Base-by-base conservation (phyloP, 2,797 vertebrate genomes). In the Coregonus ussuriensis region DNA sequence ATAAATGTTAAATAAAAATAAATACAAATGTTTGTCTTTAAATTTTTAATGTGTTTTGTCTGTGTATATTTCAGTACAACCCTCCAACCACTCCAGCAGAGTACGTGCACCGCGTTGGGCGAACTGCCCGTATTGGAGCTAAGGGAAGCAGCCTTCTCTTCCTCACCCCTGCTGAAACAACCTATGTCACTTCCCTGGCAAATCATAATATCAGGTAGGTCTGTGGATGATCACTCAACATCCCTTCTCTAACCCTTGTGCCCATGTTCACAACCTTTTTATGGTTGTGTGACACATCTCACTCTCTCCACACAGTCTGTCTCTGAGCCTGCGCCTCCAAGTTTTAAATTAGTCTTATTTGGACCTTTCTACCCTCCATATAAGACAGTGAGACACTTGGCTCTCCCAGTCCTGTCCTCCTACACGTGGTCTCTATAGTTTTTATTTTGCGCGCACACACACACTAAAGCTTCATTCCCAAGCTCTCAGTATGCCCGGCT, bases 141-240 rank as follows among this genome's bases (percentile, higher is more conserved):
- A 85, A 14, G 74, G 98, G 98, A 84, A 96, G 85, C 93, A 95
- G 97, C 90, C 93, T 99, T 90, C 95, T 99, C 82, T 94, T 99
- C 89, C 95, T 99, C 88, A 95, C 94, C 0, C 97, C 98, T 6
- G 95, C 96, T 0, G 98, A 99, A 93, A 95, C 93, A 0, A 92
- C 88, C 92, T 99, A 96, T 91, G 88, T 98, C 90, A 91, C 89
- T 69, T 94, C 94, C 80, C 90, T 99, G 93, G 96, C 96, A 93
- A 95, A 94, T 92, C 95, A 97, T 94, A 96, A 95, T 90, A 98
- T 99, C 95, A 97, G 97, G 98, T 98, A 84, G 94, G 95, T 93
- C 68, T 35, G 63, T 53, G 4, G 6, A 29, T 11, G 59, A 52
- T 56, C 59, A 25, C 5, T 59, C 5, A 21, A 52, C 33, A 29